Percentiles rank a stretch among this genome's conserved stretches.
These are phyloP conservation scores for Nephrotoma flavescens DNA, from an alignment of 2,888 invertebrate species.

Conservation along the genomic window DNA sequence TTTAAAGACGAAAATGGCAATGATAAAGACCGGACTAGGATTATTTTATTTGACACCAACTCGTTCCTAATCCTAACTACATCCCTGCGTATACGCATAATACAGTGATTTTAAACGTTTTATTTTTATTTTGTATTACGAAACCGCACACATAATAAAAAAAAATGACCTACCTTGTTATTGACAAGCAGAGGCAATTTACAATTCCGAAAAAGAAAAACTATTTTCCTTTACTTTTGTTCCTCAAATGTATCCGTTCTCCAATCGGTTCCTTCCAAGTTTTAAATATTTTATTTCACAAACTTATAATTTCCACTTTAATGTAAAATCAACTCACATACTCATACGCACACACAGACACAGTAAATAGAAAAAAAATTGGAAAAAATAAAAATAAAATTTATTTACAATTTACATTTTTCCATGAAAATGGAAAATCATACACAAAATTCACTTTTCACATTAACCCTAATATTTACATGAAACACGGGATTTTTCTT, in stretches of 20 bases:
- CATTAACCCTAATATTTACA: neutral
- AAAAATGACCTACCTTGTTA: constrained; percentile 4
- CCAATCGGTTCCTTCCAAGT: neutral
- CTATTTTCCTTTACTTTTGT: neutral
- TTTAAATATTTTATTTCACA: neutral
- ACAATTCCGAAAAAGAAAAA: neutral
- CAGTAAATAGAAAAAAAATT: neutral
- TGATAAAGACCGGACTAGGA: no score
- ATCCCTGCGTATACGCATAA: neutral
- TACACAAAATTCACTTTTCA: neutral
- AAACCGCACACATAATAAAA: neutral
- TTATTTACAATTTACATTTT: neutral
- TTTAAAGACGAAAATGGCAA: no score
- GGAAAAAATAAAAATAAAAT: neutral
- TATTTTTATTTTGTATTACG: neutral
- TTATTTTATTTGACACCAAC: no score
- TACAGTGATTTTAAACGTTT: neutral
- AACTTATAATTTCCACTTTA: neutral
- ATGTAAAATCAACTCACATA: neutral
- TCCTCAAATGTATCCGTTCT: neutral
- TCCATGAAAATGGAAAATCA: neutral
- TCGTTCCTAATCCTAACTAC: neutral
- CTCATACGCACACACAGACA: neutral
- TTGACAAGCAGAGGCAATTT: neutral
- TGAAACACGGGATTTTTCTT: neutral